Evolutionary conservation across 2,797 vertebrate genomes (phyloP).

Genomic region (Gobio occitaniae): DNA sequence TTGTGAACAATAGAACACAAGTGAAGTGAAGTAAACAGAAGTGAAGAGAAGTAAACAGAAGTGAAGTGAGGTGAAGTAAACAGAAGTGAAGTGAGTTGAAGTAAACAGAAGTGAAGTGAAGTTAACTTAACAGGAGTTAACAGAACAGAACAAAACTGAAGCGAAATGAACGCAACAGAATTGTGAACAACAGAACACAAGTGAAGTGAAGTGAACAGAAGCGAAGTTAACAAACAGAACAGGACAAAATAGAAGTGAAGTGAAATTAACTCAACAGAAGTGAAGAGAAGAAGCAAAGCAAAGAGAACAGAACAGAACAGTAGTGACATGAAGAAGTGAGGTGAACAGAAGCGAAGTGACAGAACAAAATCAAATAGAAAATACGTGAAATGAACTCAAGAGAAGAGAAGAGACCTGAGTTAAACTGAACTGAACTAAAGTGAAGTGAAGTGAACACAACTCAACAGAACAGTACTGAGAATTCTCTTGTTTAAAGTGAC

Average conservation of each 20-base stretch:
- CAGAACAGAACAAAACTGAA: not conserved
- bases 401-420: not conserved
- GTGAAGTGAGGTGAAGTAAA: too few relatives aligned
- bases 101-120: not conserved
- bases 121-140: not conserved
- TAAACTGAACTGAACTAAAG: not conserved
- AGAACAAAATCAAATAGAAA: not conserved
- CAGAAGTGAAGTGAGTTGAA: not conserved
- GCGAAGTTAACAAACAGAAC: not conserved
- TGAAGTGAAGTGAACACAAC: not conserved
- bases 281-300: not conserved
- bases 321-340: not conserved
- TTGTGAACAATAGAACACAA: too few relatives aligned
- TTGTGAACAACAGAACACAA: not conserved
- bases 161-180: not conserved
- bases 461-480: not conserved
- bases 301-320: not conserved
- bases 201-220: not conserved
- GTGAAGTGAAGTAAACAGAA: too few relatives aligned
- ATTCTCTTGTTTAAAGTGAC: slow-evolving; percentile 12
- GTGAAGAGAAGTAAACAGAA: too few relatives aligned
- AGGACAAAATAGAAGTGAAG: not conserved
- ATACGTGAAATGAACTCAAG: not conserved
- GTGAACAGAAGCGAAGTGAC: not conserved
- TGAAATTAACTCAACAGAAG: not conserved